Percentiles rank a stretch among this genome's conserved stretches.
Evolutionary conservation across 2,113 vertebrate species (phyloP).

Genomic region (Phylloscopus trochiloides): DNA sequence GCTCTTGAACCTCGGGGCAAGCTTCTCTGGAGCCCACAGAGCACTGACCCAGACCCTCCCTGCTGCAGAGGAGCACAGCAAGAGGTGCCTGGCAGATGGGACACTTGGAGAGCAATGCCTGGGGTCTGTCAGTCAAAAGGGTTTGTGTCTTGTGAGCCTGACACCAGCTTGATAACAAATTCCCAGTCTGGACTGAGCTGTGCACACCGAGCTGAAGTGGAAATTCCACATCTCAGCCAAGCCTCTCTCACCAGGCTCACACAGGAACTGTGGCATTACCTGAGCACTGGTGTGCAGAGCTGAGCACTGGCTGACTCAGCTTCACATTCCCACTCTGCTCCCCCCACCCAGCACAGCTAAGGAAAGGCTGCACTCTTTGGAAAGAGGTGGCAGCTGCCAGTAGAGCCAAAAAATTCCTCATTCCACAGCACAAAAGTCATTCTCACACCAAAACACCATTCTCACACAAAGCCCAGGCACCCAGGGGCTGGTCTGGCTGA

Average conservation of each 20-base stretch:
- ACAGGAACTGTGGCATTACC: neutral
- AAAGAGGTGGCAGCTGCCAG: neutral
- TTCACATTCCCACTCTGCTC: neutral
- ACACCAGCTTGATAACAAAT: neutral
- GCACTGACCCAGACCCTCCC: neutral
- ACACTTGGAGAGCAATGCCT: accelerated
- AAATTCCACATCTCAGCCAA: neutral
- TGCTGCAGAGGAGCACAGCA: neutral
- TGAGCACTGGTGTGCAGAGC: neutral
- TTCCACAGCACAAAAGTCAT: neutral
- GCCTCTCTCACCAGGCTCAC: neutral
- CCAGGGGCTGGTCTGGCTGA: neutral
- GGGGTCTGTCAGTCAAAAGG: neutral
- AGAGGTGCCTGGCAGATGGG: neutral
- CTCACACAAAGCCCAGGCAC: too few species aligned
- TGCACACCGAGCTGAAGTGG: neutral
- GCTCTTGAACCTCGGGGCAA: neutral
- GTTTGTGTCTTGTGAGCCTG: neutral
- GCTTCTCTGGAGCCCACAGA: neutral
- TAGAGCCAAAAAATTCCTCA: neutral
- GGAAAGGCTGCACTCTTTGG: neutral
- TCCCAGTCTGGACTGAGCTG: neutral
- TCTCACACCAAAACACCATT: neutral
- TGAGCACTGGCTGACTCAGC: neutral
- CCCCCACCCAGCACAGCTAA: neutral